phyloP scores from a whole-genome alignment of 1,140 invertebrate species.

The Telenomus remus region DNA sequence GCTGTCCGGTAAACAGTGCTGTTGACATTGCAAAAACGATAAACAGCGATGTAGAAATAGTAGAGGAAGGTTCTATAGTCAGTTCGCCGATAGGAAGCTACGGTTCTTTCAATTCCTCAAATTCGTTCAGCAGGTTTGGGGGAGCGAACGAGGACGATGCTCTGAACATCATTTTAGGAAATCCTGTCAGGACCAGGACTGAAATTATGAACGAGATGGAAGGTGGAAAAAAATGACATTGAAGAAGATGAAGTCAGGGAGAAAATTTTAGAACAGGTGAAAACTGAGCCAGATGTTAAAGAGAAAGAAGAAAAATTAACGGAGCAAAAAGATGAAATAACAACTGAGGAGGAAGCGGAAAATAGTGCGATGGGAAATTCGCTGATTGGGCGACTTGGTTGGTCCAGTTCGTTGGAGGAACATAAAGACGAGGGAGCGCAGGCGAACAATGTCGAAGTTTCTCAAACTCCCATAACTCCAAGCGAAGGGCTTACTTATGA shows the following conservation, averaged over 20 bases:
- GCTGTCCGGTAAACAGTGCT: slow-evolving; percentile 79
- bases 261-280: slow-evolving; percentile 1
- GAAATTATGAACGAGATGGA: slow-evolving; percentile 7
- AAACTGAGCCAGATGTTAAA: slow-evolving; percentile 4
- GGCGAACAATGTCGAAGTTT: slow-evolving; percentile 57
- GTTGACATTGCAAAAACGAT: slow-evolving; percentile 85
- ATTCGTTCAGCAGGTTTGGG: slow-evolving; percentile 70
- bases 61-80: slow-evolving; percentile 67
- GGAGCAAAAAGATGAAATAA: slow-evolving; percentile 19
- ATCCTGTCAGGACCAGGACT: slow-evolving; percentile 14
- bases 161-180: slow-evolving; percentile 35
- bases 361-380: slow-evolving; percentile 79
- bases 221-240: background rate
- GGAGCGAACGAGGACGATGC: slow-evolving; percentile 30
- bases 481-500: slow-evolving; percentile 74
- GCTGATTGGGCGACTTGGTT: slow-evolving; percentile 79
- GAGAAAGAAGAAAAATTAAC: background rate
- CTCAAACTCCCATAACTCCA: slow-evolving; percentile 61
- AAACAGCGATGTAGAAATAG: slow-evolving; percentile 68
- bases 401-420: slow-evolving; percentile 81
- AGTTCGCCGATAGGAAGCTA: slow-evolving; percentile 69
- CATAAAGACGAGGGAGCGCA: slow-evolving; percentile 68
- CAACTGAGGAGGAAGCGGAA: slow-evolving; percentile 45
- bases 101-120: slow-evolving; percentile 67
- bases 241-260: background rate